Conservation (phyloP, 64 coral and sea anemone species). For the Stichodactyla mertensii region DNA sequence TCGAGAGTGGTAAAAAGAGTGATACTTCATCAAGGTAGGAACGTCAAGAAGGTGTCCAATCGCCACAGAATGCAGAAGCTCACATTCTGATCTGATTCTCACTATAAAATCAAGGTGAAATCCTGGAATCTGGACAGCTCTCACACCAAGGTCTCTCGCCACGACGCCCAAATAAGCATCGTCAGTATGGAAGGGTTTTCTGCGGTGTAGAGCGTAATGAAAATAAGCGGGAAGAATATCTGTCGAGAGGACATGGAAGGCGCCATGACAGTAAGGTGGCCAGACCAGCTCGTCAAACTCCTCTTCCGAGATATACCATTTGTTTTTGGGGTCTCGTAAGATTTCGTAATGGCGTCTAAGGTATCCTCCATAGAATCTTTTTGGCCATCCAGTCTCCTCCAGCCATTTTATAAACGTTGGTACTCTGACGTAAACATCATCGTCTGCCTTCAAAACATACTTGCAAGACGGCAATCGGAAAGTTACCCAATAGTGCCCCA, state of each 20-base stretch:
- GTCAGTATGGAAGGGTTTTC: neutral
- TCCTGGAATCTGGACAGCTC: neutral
- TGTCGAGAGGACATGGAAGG: conserved; percentile 1
- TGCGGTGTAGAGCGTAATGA: neutral
- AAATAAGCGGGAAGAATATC: conserved; percentile 9
- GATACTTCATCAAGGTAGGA: neutral
- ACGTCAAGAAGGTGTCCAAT: neutral
- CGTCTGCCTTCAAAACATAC: conserved; percentile 18
- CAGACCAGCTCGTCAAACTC: neutral
- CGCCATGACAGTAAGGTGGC: conserved; percentile 7
- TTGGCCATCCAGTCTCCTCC: neutral
- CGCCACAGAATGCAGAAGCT: neutral
- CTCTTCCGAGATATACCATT: neutral
- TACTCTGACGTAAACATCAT: conserved; percentile 27
- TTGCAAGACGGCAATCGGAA: neutral
- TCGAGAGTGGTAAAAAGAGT: too few relatives aligned
- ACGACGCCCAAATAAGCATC: conserved; percentile 2
- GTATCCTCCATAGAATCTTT: conserved; percentile 22
- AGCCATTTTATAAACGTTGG: conserved; percentile 1
- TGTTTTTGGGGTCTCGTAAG: neutral
- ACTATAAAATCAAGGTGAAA: neutral
- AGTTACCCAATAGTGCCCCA: conserved; percentile 7
- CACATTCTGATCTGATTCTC: neutral
- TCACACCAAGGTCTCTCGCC: neutral
- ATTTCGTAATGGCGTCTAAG: neutral